These are phyloP conservation scores for Brevimyrus niger DNA, from an alignment of 2,113 vertebrate species.

Conservation along the genomic window DNA sequence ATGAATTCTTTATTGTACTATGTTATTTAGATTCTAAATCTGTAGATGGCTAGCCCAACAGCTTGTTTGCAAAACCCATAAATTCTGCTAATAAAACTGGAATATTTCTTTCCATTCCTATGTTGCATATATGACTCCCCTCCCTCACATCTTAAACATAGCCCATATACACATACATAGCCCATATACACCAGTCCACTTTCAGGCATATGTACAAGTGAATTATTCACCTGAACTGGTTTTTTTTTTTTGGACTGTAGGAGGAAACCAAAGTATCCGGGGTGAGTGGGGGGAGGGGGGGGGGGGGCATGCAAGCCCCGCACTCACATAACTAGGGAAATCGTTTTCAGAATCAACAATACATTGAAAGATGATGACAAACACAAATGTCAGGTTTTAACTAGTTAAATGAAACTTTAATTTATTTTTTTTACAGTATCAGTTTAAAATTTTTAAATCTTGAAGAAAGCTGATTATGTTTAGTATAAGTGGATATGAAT, in stretches of 20 bases:
- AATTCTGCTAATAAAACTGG: neutral
- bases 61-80: neutral
- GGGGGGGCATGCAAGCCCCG: neutral
- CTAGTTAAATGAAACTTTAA: neutral
- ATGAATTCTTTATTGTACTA: neutral
- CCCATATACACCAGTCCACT: neutral
- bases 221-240: neutral
- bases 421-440: neutral
- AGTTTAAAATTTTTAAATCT: neutral
- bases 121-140: neutral
- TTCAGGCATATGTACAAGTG: neutral
- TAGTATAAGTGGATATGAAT: slow-evolving; percentile 27
- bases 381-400: neutral
- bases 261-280: neutral
- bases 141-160: neutral
- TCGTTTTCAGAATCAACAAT: neutral
- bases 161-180: neutral
- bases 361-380: neutral
- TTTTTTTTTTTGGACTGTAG: neutral
- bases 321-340: neutral
- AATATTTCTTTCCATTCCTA: neutral
- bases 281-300: neutral
- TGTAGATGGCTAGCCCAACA: neutral
- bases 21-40: neutral
- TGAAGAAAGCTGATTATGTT: neutral